A percentile compares a stretch with the other conserved stretches of the same genome.
phyloP scores from a whole-genome alignment of 2,888 invertebrate species.

The Silvanus unidentatus region DNA sequence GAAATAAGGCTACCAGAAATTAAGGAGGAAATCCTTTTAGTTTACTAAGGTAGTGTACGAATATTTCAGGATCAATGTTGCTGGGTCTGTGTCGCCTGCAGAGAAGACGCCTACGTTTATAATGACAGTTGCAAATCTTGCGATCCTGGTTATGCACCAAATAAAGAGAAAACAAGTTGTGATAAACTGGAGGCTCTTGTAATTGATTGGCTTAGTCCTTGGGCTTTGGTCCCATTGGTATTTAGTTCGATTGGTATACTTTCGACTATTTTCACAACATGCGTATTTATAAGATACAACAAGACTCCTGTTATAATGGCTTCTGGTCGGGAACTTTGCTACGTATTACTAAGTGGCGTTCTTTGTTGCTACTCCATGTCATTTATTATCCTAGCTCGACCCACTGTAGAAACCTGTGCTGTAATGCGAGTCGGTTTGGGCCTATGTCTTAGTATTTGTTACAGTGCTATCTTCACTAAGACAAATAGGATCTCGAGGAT shows the following conservation, averaged over 20 bases:
- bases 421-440: slow-evolving; percentile 63
- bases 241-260: slow-evolving; percentile 59
- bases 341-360: slow-evolving; percentile 66
- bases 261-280: slow-evolving; percentile 55
- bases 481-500: slow-evolving; percentile 70
- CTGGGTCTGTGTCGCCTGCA: slow-evolving; percentile 65
- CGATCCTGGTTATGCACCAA: slow-evolving; percentile 51
- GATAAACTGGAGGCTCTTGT: slow-evolving; percentile 53
- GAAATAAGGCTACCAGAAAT: slow-evolving; percentile 1
- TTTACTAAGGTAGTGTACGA: slow-evolving; percentile 2
- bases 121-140: slow-evolving; percentile 58
- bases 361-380: slow-evolving; percentile 61
- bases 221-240: slow-evolving; percentile 59
- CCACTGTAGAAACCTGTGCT: slow-evolving; percentile 60
- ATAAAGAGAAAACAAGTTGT: slow-evolving; percentile 49
- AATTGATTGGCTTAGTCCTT: slow-evolving; percentile 58
- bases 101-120: slow-evolving; percentile 55
- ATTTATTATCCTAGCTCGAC: slow-evolving; percentile 63
- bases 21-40: neutral
- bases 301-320: slow-evolving; percentile 44
- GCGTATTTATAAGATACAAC: slow-evolving; percentile 57
- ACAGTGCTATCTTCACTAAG: slow-evolving; percentile 69
- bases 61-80: slow-evolving; percentile 55
- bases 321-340: slow-evolving; percentile 71
- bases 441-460: slow-evolving; percentile 66